A percentile compares a stretch with the other conserved stretches of the same genome.
phyloP scores from a whole-genome alignment of 1,140 invertebrate species.

The Bombus consobrinus region DNA sequence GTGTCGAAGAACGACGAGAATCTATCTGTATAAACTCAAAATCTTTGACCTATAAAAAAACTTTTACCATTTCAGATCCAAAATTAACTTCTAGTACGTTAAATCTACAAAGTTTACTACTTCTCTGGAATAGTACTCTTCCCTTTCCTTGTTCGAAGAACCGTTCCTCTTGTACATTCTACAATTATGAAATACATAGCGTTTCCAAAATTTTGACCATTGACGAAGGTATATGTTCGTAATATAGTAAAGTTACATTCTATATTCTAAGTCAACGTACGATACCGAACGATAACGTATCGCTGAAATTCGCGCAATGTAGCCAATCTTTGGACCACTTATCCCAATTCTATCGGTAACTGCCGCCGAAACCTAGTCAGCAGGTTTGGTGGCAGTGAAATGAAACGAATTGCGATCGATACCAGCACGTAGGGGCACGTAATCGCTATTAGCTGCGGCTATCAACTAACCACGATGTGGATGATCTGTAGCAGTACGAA shows the following conservation, averaged over 20 bases:
- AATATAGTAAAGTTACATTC: background rate
- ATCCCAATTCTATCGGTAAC: background rate
- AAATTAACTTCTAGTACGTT: background rate
- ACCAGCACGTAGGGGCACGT: background rate
- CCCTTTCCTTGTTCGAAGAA: too few relatives aligned
- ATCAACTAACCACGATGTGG: conserved; percentile 7
- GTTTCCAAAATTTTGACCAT: background rate
- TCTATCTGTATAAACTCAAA: background rate
- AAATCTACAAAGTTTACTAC: too few relatives aligned
- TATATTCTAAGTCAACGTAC: background rate
- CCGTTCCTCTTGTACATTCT: too few relatives aligned
- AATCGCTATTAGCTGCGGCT: conserved; percentile 36
- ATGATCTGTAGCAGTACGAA: conserved; percentile 31
- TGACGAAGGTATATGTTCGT: background rate
- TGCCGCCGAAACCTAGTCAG: background rate
- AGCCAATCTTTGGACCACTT: background rate
- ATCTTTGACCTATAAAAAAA: background rate
- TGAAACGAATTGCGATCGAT: conserved; percentile 34
- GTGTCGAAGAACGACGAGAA: background rate
- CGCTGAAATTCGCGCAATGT: background rate
- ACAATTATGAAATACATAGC: background rate
- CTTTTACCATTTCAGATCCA: background rate
- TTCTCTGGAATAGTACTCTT: too few relatives aligned
- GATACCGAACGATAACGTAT: background rate
- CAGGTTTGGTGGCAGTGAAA: background rate